Percentiles rank a stretch among this genome's conserved stretches.
These are phyloP conservation scores for Melanerpes aurifrons DNA, from an alignment of 2,113 vertebrate species.

Conservation along the genomic window DNA sequence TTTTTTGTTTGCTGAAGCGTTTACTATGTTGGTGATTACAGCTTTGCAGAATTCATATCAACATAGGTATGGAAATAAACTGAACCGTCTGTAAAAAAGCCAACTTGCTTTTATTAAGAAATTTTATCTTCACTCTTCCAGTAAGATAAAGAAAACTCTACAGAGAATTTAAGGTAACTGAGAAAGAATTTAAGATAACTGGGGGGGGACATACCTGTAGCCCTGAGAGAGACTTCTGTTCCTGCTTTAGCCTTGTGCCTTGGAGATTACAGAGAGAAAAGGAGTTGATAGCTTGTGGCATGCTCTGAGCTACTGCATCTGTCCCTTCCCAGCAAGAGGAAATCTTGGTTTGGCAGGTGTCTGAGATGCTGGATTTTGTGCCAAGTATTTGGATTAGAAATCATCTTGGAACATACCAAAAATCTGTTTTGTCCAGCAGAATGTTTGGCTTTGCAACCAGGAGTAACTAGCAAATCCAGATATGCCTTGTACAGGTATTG, in stretches of 20 bases:
- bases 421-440: neutral
- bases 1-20: neutral
- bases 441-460: neutral
- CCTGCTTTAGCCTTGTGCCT: neutral
- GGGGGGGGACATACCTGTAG: neutral
- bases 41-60: neutral
- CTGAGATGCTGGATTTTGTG: neutral
- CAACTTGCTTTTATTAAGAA: neutral
- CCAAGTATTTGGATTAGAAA: slow-evolving; percentile 13
- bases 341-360: neutral
- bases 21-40: neutral
- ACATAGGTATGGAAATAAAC: neutral
- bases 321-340: neutral
- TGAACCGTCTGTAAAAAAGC: neutral
- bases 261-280: neutral
- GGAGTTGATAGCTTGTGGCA: neutral
- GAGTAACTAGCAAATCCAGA: neutral
- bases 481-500: no score
- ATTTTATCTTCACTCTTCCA: neutral
- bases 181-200: neutral
- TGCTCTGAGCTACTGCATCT: neutral
- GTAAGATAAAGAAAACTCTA: neutral
- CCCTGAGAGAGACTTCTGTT: neutral
- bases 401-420: neutral
- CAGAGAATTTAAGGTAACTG: neutral